Percentiles rank a stretch among this genome's conserved stretches.
Conservation (phyloP, 2,888 invertebrate species). For the Cephus pygmeus region DNA sequence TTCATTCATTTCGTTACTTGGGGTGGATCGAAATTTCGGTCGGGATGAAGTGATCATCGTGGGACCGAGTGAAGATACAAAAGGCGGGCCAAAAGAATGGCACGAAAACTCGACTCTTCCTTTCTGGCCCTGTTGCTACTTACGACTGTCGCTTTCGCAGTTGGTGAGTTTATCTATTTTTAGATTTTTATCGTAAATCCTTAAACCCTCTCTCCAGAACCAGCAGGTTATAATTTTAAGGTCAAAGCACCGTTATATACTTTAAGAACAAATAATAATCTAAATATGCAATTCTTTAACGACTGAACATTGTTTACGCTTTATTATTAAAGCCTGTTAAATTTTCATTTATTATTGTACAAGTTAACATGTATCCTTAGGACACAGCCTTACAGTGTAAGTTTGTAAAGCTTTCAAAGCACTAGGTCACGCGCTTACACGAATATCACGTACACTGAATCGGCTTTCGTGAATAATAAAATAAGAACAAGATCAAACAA, state of each 20-base stretch:
- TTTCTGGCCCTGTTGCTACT: conserved; percentile 38
- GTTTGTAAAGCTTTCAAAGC: not conserved
- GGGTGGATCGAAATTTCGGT: not conserved
- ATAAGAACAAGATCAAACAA: not conserved
- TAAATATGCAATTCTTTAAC: not conserved
- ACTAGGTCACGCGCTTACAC: not conserved
- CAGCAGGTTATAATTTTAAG: not conserved
- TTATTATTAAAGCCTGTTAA: not conserved
- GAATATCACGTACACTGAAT: not conserved
- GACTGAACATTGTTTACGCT: not conserved
- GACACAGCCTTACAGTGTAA: not conserved
- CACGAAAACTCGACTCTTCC: conserved; percentile 15
- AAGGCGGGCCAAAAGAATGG: not conserved
- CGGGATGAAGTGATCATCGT: not conserved
- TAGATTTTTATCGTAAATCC: not conserved
- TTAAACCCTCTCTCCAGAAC: not conserved
- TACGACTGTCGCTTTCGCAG: conserved; percentile 29
- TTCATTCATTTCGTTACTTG: not conserved
- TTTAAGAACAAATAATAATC: not conserved
- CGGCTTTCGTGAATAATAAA: not conserved
- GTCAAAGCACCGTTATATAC: not conserved
- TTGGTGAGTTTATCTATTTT: conserved; percentile 33
- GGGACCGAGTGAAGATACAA: not conserved
- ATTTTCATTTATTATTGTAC: not conserved
- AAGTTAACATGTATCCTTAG: too few species aligned